Base-by-base conservation (phyloP, 2,797 vertebrate species). In the Trematomus bernacchii region DNA sequence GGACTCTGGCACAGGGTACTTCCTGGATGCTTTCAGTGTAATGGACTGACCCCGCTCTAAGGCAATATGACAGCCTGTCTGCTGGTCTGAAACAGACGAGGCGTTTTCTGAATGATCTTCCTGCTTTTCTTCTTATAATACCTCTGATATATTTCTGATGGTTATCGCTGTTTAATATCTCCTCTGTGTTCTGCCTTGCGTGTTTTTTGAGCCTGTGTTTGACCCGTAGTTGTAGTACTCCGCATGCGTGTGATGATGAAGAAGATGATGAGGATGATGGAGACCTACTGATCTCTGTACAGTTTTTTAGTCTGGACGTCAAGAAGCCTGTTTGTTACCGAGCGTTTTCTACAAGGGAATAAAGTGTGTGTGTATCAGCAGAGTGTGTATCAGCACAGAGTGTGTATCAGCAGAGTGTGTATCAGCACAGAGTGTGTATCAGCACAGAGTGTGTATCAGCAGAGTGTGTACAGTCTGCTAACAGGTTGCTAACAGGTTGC, bases 211-310 rank as follows among this genome's bases (percentile, higher is more conserved):
- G 82, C 87, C 84, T 89, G 88, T 93, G 89, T 93, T 90, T 84
- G 83, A 90, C 84, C 87, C 44, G 81, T 92, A 86, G 87, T 86
- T 84, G 89, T 95, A 90, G 88, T 93, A 86, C 77, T 87, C 82
- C 94, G 94, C 95, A 94, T 95, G 94, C 84, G 73, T 91, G 91
- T 93, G 91, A 88, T 84, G 84, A 89, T 81, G 79, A 88, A 37
- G 33, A 37, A 37, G 33, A 37, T 7, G 33, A 37, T 8, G 33
- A 37, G 8, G 33, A 37, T 37, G 33, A 37, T 37, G 33, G 33
- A 37, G 66, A 79, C 79, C 67, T 73, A 43, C 72, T 80, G 81
- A 76, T 80, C 68, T 70, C 65, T 85, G 89, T 92, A 87, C 88
- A 93, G 87, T 90, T 87, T 87, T 89, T 37, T 89, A 87, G 77